Evolutionary conservation across 1,140 invertebrate species (phyloP).

Genomic region (Marisa cornuarietis): DNA sequence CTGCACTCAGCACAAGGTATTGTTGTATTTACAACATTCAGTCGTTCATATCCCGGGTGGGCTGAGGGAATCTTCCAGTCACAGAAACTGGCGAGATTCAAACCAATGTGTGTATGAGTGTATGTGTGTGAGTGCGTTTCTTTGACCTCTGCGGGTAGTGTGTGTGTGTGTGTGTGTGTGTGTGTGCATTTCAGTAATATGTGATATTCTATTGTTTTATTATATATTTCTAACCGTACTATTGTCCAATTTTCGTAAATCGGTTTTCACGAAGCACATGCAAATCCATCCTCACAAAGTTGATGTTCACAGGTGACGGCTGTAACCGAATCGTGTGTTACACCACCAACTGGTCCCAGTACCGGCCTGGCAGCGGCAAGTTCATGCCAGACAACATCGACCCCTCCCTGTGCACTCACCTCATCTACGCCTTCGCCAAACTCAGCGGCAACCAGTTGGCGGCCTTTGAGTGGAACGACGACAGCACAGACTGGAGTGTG

Average conservation of each 20-base stretch:
- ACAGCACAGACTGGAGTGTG: conserved; percentile 44
- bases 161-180: conserved; percentile 11
- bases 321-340: conserved; percentile 41
- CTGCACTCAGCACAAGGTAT: no score
- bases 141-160: background rate
- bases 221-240: no score
- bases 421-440: conserved; percentile 82
- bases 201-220: background rate
- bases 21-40: no score
- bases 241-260: no score
- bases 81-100: no score
- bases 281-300: no score
- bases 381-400: conserved; percentile 76
- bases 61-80: no score
- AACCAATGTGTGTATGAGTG: background rate
- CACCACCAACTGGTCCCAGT: conserved; percentile 61
- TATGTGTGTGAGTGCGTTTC: background rate
- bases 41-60: no score
- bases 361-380: conserved; percentile 47
- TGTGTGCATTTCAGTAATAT: background rate
- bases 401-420: conserved; percentile 79
- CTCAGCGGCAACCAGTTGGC: conserved; percentile 68
- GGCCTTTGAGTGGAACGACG: conserved; percentile 62
- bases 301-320: background rate
- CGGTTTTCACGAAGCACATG: no score